Conservation (phyloP, 1,140 invertebrate genomes). For the Nephila pilipes region DNA sequence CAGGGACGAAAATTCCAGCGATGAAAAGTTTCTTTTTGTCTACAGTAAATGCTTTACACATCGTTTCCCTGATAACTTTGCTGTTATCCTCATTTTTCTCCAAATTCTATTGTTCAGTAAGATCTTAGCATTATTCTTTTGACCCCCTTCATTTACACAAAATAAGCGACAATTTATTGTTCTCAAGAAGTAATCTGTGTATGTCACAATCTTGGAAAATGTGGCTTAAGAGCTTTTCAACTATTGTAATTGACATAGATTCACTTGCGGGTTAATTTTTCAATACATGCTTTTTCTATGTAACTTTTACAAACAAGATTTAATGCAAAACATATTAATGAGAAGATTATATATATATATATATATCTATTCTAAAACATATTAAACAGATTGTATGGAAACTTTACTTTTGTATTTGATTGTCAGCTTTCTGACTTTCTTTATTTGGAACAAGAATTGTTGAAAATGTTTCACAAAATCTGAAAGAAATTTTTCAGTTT, state of each 20-base stretch:
- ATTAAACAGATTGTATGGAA: no score
- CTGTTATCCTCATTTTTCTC: neutral
- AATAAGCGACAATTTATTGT: neutral
- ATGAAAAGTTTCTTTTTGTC: conserved; percentile 23
- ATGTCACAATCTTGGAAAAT: neutral
- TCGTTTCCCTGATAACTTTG: conserved; percentile 11
- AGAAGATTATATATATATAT: no score
- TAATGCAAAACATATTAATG: no score
- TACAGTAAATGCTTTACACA: conserved; percentile 8
- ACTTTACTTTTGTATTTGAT: no score
- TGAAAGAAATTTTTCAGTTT: no score
- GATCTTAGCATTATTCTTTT: conserved; percentile 15
- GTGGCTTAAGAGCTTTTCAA: neutral
- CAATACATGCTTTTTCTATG: neutral
- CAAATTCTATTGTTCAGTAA: conserved; percentile 17
- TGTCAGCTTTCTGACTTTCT: no score
- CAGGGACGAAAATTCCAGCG: neutral
- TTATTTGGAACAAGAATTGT: no score
- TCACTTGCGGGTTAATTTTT: neutral
- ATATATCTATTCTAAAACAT: no score
- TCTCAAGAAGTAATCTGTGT: neutral
- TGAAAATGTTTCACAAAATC: no score
- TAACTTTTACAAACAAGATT: no score
- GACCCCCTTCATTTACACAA: conserved; percentile 23
- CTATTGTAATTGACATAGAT: neutral